Evolutionary conservation across 2,113 vertebrate species (phyloP).

Genomic region (Trachemys scripta): DNA sequence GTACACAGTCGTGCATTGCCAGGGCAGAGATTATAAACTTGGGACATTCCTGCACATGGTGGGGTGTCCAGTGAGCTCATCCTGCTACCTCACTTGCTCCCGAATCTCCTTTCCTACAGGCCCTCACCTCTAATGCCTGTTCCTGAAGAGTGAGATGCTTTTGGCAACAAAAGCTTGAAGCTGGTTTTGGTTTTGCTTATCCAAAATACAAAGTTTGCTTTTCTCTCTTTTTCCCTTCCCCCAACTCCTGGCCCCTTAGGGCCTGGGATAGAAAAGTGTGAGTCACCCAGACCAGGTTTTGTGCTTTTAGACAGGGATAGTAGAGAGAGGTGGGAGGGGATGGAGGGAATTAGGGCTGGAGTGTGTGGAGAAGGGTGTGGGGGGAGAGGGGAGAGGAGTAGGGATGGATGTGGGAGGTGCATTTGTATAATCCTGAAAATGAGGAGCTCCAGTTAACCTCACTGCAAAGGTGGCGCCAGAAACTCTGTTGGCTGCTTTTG

Average conservation of each 20-base stretch:
- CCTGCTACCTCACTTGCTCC: background rate
- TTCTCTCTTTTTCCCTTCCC: background rate
- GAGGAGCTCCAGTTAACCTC: background rate
- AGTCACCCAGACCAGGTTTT: background rate
- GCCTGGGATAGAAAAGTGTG: background rate
- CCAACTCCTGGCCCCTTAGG: background rate
- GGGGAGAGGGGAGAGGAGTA: background rate
- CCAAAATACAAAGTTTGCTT: background rate
- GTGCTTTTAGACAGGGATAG: background rate
- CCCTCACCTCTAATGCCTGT: background rate
- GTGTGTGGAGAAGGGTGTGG: background rate
- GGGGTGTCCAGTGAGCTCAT: background rate
- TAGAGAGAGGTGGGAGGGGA: no score
- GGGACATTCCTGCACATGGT: accelerated
- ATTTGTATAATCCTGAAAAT: background rate
- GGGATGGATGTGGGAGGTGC: background rate
- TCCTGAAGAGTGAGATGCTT: background rate
- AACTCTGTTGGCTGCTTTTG: background rate
- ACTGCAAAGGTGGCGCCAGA: background rate
- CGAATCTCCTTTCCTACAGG: background rate
- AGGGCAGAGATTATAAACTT: accelerated
- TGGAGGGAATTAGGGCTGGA: background rate
- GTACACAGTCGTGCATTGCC: background rate
- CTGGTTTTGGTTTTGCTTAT: background rate
- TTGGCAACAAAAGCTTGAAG: background rate